phyloP scores from a whole-genome alignment of 2,797 vertebrate species.

The Pitangus sulphuratus region DNA sequence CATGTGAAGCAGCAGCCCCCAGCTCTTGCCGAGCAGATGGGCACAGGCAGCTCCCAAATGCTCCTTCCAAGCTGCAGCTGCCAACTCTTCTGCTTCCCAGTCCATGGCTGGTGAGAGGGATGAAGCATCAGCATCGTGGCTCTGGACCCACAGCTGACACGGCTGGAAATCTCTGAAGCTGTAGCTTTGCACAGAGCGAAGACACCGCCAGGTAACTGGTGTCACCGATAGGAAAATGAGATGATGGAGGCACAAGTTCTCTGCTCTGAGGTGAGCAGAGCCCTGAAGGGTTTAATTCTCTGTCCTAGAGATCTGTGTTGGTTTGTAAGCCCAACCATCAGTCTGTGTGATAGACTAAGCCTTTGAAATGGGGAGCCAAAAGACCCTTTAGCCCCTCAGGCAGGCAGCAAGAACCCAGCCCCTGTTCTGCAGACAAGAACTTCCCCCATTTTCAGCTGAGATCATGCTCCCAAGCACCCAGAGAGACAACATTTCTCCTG shows the following conservation, averaged over 20 bases:
- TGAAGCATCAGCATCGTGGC: not conserved
- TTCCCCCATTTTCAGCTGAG: not conserved
- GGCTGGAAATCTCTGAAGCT: not conserved
- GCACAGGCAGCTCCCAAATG: not conserved
- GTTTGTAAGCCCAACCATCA: not conserved
- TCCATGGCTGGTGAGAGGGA: not conserved
- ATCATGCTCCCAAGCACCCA: not conserved
- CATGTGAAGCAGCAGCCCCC: not conserved
- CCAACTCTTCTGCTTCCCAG: not conserved
- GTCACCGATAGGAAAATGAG: not conserved
- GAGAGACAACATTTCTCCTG: not conserved
- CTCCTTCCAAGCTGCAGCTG: not conserved
- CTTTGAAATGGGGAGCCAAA: not conserved
- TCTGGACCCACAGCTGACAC: not conserved
- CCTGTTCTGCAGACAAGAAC: not conserved
- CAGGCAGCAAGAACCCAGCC: not conserved
- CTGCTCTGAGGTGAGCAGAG: not conserved
- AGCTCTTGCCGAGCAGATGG: not conserved
- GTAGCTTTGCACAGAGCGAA: not conserved
- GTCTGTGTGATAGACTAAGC: not conserved
- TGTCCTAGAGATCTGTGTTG: not conserved
- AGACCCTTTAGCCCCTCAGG: not conserved
- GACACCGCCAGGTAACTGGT: not conserved
- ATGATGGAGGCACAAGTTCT: not conserved
- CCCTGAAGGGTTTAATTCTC: not conserved